phyloP scores from a whole-genome alignment of 1,140 invertebrate genomes.

The Anastatus disparis region DNA sequence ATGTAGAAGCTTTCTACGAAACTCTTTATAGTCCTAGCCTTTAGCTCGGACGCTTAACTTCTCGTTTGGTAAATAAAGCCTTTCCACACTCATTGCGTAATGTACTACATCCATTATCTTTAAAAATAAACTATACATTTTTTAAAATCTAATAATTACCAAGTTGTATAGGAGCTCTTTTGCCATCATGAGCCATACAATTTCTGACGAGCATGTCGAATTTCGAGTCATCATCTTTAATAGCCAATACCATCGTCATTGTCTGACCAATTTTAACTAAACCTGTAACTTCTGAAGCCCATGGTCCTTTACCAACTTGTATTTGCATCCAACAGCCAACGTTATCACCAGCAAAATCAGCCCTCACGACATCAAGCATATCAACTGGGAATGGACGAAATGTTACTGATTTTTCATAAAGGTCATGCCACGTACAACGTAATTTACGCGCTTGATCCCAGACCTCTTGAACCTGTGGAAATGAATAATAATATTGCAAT shows the following conservation, averaged over 20 bases:
- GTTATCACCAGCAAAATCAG: constrained; percentile 94
- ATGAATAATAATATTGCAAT: too few species aligned
- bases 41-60: too few species aligned
- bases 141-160: constrained; percentile 8
- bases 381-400: constrained; percentile 95
- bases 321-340: constrained; percentile 96
- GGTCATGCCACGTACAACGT: constrained; percentile 94
- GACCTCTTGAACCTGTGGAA: constrained; percentile 90
- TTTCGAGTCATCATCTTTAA: constrained; percentile 95
- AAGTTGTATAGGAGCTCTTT: constrained; percentile 92
- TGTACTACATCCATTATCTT: too few species aligned
- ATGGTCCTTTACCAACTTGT: constrained; percentile 93
- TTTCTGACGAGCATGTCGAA: constrained; percentile 96
- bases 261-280: constrained; percentile 95
- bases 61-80: too few species aligned
- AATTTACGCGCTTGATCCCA: constrained; percentile 95
- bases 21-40: too few species aligned
- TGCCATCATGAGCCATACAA: constrained; percentile 94
- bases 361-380: constrained; percentile 92
- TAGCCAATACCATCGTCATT: constrained; percentile 96
- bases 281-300: constrained; percentile 94
- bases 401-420: constrained; percentile 95
- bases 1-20: too few species aligned
- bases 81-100: too few species aligned
- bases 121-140: neutral